These are phyloP conservation scores for Malurus leucopterus DNA, from an alignment of 2,797 vertebrate genomes.

Conservation along the genomic window DNA sequence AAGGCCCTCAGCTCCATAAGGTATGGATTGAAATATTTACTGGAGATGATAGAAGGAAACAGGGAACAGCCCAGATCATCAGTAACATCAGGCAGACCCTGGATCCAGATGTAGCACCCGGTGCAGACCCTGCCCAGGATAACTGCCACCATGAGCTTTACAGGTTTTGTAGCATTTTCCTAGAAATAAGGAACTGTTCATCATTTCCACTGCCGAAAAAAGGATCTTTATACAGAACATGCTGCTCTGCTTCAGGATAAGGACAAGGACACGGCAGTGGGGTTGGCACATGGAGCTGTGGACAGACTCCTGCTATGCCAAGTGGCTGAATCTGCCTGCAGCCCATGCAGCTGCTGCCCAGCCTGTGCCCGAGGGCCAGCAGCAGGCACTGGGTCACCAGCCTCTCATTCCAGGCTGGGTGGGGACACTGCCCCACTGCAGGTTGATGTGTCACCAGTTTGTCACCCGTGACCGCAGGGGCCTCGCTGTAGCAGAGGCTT, in stretches of 20 bases:
- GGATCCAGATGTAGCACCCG: accelerated
- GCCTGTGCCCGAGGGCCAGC: neutral
- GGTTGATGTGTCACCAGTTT: accelerated
- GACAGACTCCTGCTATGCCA: accelerated
- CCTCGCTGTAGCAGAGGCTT: neutral
- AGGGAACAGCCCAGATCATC: neutral
- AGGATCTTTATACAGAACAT: neutral
- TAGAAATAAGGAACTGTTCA: neutral
- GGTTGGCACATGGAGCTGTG: accelerated
- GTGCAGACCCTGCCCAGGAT: neutral
- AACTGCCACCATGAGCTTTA: too few relatives aligned
- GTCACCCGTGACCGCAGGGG: accelerated
- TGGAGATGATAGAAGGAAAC: neutral
- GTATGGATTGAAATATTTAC: neutral
- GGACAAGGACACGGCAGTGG: accelerated
- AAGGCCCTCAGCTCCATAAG: neutral
- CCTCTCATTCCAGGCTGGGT: neutral
- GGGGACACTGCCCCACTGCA: neutral
- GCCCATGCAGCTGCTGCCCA: neutral
- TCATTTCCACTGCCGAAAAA: neutral
- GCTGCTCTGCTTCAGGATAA: neutral
- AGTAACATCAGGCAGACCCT: neutral
- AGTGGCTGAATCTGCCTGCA: neutral
- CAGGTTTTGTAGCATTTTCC: neutral
- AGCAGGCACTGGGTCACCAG: neutral